Conservation (phyloP, 2,888 invertebrate genomes). For the Cordylochernes scorpioides region DNA sequence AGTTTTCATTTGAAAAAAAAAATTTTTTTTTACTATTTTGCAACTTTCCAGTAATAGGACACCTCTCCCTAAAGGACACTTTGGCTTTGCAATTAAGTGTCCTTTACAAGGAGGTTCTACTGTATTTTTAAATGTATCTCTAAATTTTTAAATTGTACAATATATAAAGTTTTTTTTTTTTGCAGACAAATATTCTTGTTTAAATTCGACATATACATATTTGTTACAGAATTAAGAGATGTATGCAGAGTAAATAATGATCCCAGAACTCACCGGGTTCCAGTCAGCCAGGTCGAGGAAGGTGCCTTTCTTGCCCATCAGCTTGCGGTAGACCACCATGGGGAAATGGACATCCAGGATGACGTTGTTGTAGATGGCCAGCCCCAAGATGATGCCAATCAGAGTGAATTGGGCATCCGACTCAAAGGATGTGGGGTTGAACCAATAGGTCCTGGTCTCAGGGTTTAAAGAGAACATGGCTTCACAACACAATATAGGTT, state of each 20-base stretch:
- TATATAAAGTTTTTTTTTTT: neutral
- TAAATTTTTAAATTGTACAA: too few relatives aligned
- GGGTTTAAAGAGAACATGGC: constrained; percentile 31
- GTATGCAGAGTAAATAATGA: too few relatives aligned
- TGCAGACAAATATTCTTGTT: neutral
- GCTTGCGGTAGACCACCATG: constrained; percentile 75
- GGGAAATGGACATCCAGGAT: constrained; percentile 82
- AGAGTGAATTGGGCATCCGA: constrained; percentile 78
- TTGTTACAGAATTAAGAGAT: neutral
- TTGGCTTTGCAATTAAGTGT: too few relatives aligned
- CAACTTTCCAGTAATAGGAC: too few relatives aligned
- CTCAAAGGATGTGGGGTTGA: constrained; percentile 76
- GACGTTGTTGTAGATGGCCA: constrained; percentile 85
- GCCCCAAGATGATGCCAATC: constrained; percentile 70
- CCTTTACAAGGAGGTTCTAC: too few relatives aligned
- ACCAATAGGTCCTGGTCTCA: constrained; percentile 40
- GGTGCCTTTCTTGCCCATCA: constrained; percentile 63
- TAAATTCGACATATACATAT: neutral
- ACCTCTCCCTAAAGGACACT: too few relatives aligned
- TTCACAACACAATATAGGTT: too few relatives aligned
- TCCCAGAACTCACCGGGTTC: constrained; percentile 51
- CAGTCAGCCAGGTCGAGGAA: constrained; percentile 65
- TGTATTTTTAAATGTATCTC: too few relatives aligned
- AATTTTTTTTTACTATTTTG: too few relatives aligned
- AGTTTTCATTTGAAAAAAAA: too few relatives aligned